A percentile compares a stretch with the other conserved stretches of the same genome.
Conservation (phyloP, 1,140 invertebrate species). For the Drosophila ohnishii region DNA sequence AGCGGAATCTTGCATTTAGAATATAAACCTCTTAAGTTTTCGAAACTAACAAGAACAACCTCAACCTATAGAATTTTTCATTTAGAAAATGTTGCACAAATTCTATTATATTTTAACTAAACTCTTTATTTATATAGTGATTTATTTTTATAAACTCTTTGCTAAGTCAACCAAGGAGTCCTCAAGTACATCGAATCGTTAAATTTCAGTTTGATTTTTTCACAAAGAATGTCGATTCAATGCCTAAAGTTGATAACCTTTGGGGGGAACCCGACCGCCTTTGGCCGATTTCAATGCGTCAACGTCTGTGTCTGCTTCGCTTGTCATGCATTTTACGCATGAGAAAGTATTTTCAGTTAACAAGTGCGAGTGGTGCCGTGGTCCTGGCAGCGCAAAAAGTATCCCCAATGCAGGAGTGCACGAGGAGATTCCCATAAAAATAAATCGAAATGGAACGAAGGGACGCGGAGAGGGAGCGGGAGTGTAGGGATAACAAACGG, state of each 20-base stretch:
- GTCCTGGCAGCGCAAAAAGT: constrained; percentile 14
- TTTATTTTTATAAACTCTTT: not conserved
- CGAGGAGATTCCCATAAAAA: constrained; percentile 69
- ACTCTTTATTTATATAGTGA: not conserved
- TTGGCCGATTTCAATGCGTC: constrained; percentile 44
- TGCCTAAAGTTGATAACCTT: constrained; percentile 43
- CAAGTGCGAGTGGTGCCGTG: constrained; percentile 48
- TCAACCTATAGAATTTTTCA: not conserved
- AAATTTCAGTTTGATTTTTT: not conserved
- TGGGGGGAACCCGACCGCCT: constrained; percentile 3
- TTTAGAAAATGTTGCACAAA: not conserved
- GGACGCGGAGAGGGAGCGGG: constrained; percentile 5
- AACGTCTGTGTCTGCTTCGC: constrained; percentile 64
- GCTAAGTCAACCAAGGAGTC: no score
- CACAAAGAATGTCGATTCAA: not conserved
- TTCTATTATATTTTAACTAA: not conserved
- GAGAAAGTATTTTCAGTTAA: constrained; percentile 80
- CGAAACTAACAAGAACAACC: no score
- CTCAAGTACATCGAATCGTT: not conserved
- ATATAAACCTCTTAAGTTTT: no score
- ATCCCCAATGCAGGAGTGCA: constrained; percentile 55
- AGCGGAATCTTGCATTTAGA: not conserved
- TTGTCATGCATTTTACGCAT: constrained; percentile 79
- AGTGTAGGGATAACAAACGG: constrained; percentile 58
- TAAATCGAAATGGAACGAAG: constrained; percentile 74